Base-by-base conservation (phyloP, 2,113 vertebrate genomes). In the Dipodomys stephensi region DNA sequence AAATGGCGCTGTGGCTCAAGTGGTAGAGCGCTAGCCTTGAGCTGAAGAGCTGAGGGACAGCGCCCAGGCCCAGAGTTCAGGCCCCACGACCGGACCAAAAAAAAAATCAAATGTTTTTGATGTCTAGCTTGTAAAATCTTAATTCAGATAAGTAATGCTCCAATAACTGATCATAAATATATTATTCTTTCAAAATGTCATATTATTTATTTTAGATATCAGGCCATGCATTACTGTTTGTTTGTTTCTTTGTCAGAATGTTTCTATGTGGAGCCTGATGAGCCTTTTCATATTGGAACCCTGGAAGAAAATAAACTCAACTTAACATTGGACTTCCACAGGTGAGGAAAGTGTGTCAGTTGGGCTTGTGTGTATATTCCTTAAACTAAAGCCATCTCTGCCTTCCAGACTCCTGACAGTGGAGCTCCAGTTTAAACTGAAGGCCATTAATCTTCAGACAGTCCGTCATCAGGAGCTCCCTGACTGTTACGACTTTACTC, bases 371-470 rank as follows among this genome's bases (percentile, higher is more conserved):
- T 7, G 1, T 94, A 20, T 92, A 0, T 71, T 57, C 72, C 35
- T 32, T n/a, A 64, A 93, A 67, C 82, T 35, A 25, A 95, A 87
- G 35, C 94, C 13, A 15, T 2, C 15, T 74, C 83, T 98, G 83
- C 97, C 0, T 98, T 97, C 88, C 97, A 99, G 99, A 77, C 98
- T 99, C 92, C 95, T 99, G 87, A 98, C 98, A 0, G 97, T 99
- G 92, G 98, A 99, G 85, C 98, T 99, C 92, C 97, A 82, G 93
- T 98, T 99, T 85, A 99, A 98, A 53, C 97, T 99, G 95, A 99
- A 99, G 97, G 99, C 98, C 65, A 99, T 99, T 97, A 99, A 99
- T 84, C 98, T 99, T 88, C 99, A 99, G 98, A 99, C 99, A 0
- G 98, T 99, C 86, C 98, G 98, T 44, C 99, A 99, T 78, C 98